Conservation (phyloP, 2,888 invertebrate genomes). For the Andrena chrysosceles region DNA sequence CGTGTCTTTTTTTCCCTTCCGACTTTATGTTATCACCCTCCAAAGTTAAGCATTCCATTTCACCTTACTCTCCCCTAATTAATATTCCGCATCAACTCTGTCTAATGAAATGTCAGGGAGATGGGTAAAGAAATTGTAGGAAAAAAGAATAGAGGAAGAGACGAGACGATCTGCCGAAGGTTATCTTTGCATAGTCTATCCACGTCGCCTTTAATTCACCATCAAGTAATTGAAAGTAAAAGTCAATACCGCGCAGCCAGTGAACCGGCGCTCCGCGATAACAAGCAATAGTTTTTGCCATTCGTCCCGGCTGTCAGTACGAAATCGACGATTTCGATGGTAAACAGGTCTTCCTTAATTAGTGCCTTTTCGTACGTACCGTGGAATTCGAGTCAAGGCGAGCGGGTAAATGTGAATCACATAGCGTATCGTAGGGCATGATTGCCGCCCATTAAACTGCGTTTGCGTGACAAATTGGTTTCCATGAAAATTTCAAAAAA, state of each 20-base stretch:
- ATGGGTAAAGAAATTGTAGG: no score
- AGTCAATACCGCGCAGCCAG: not conserved
- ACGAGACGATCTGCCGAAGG: not conserved
- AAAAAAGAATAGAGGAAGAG: not conserved
- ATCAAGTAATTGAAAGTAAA: not conserved
- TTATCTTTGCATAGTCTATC: not conserved
- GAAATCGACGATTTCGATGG: slow-evolving; percentile 33
- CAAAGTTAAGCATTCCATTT: no score
- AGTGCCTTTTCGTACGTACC: slow-evolving; percentile 23
- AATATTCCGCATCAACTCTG: no score
- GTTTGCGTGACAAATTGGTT: not conserved
- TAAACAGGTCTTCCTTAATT: slow-evolving; percentile 15
- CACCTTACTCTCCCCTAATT: no score
- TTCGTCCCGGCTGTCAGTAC: not conserved
- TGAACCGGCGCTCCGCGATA: not conserved
- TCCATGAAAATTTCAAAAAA: not conserved
- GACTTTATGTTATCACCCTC: no score
- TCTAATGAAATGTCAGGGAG: no score
- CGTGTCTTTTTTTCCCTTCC: no score
- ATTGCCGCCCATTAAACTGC: slow-evolving; percentile 24
- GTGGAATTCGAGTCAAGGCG: slow-evolving; percentile 68
- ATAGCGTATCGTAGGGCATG: slow-evolving; percentile 22
- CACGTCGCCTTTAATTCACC: not conserved
- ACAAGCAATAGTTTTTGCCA: not conserved
- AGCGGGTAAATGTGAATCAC: slow-evolving; percentile 50